These are phyloP conservation scores for Dunckerocampus dactyliophorus DNA, from an alignment of 2,113 vertebrate genomes.

Conservation along the genomic window DNA sequence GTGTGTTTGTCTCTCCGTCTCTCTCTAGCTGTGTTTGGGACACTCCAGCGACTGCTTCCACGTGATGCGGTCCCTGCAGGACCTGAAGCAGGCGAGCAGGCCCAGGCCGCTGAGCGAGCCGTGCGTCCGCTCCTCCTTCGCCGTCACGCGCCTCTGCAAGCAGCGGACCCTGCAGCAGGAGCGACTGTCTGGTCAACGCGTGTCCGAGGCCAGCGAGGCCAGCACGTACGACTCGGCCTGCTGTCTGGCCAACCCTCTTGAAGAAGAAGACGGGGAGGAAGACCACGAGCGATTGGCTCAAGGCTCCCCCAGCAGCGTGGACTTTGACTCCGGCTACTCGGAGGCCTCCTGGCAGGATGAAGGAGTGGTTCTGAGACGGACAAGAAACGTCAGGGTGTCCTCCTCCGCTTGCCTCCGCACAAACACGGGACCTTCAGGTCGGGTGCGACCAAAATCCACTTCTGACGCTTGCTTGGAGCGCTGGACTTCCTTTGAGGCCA, in stretches of 20 bases:
- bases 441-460: constrained; percentile 87
- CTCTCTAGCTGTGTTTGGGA: constrained; percentile 77
- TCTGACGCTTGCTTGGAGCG: constrained; percentile 91
- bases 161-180: constrained; percentile 66
- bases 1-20: constrained; percentile 20
- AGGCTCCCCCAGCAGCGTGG: constrained; percentile 78
- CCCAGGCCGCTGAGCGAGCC: constrained; percentile 63
- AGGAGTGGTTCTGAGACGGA: constrained; percentile 72
- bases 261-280: constrained; percentile 75
- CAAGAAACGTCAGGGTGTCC: constrained; percentile 75
- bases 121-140: constrained; percentile 56
- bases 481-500: constrained; percentile 83
- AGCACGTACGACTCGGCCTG: constrained; percentile 83
- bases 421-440: constrained; percentile 62
- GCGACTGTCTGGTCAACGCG: constrained; percentile 54
- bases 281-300: constrained; percentile 47
- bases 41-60: constrained; percentile 71
- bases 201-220: constrained; percentile 76
- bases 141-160: constrained; percentile 50
- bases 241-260: constrained; percentile 78
- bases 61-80: constrained; percentile 75
- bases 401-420: constrained; percentile 75
- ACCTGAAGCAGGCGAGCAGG: constrained; percentile 65
- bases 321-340: constrained; percentile 91
- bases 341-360: constrained; percentile 90